phyloP scores from a whole-genome alignment of 2,888 invertebrate species.

The Candidula unifasciata region DNA sequence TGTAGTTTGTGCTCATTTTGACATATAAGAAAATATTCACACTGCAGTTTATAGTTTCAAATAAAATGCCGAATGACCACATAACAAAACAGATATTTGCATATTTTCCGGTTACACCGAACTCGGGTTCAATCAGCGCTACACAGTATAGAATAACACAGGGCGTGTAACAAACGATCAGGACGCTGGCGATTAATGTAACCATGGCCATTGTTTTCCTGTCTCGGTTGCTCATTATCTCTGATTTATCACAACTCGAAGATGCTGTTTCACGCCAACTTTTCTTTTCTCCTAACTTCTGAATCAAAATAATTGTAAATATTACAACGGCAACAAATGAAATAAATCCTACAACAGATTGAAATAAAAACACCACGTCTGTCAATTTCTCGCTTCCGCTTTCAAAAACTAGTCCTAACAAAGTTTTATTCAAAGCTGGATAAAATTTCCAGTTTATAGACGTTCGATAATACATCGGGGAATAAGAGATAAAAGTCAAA shows the following conservation, averaged over 20 bases:
- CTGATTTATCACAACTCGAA: background rate
- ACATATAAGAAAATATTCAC: constrained; percentile 1
- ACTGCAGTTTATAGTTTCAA: background rate
- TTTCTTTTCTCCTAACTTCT: background rate
- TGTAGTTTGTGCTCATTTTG: constrained; percentile 10
- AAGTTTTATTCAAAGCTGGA: background rate
- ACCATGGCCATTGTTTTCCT: background rate
- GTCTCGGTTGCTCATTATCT: background rate
- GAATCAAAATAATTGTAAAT: background rate
- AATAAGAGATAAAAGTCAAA: background rate
- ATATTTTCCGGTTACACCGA: background rate
- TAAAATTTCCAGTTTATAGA: background rate
- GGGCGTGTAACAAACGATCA: background rate
- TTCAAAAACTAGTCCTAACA: background rate
- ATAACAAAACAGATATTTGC: background rate
- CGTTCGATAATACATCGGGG: background rate
- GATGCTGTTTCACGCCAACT: background rate
- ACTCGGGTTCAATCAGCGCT: background rate
- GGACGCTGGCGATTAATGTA: background rate
- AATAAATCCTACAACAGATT: background rate
- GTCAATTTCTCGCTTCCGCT: background rate
- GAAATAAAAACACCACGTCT: background rate
- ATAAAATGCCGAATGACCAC: background rate
- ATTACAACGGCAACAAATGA: background rate
- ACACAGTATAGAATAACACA: background rate